Base-by-base conservation (phyloP, 2,888 invertebrate genomes). In the Erebia ligea region DNA sequence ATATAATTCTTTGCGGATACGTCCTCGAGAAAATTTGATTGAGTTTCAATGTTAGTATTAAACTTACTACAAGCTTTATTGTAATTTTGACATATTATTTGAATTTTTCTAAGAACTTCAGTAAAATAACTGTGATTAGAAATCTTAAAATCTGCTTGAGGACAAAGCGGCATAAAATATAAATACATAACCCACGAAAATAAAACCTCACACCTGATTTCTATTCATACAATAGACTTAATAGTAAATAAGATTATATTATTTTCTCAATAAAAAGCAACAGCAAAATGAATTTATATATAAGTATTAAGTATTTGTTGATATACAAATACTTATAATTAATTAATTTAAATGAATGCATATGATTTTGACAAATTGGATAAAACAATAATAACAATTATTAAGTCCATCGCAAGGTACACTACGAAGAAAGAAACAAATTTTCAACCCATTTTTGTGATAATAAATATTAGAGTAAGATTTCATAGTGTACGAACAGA, bases 161-260 rank as follows among this genome's bases (percentile, higher is more conserved):
- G 86, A 86, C 81, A 69, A 89, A 91, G 91, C 90, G 80, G 89
- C 84, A 86, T 81, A 84, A 81, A 85, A 85, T 82, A 84, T 79
- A 82, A 72, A 56, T 68, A 71, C 21, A 42, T 66, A 73, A 62
- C 34, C 57, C 48, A 75, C 42, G 21, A 71, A 70, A 71, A 68
- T 40, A 71, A 71, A 69, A 54, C 62, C 58, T 57, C 52, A 66
- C 50, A 71, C 42, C 34, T 57, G 13, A 9, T 40, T 56, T 42
- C 54, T 67, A 50, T 50, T 48, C 25, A 67, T 34, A 17, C 59
- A 52, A 59, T 50, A 58, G 67, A 59, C 59, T 59, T 40, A 52
- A 15, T 45, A 50, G 5, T 17, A 45, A 19, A 61, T 6, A 17
- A 42, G 3, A 9, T 25, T 25, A 25, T 25, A 4, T 13, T 19